A percentile compares a stretch with the other conserved stretches of the same genome.
phyloP scores from a whole-genome alignment of 92 coral and sea anemone genomes.

The Paragorgia papillata region DNA sequence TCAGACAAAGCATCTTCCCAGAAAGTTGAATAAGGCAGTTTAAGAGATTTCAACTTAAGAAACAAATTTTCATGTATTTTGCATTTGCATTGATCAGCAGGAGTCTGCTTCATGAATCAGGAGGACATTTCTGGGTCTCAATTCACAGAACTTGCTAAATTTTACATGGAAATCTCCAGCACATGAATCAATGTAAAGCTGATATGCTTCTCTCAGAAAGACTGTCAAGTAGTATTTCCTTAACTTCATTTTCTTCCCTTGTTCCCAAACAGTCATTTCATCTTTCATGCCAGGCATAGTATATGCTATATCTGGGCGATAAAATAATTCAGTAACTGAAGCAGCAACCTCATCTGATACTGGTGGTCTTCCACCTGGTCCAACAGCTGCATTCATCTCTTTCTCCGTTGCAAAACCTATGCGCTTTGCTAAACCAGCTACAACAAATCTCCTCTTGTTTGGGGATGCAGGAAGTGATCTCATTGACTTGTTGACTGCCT shows the following conservation, averaged over 20 bases:
- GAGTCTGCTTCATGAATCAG: conserved; percentile 50
- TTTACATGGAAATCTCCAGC: conserved; percentile 1
- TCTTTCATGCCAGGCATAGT: conserved; percentile 38
- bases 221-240: conserved; percentile 21
- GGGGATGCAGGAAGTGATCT: conserved; percentile 25
- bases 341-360: conserved; percentile 9
- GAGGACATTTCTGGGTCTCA: conserved; percentile 47
- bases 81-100: conserved; percentile 59
- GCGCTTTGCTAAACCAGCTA: conserved; percentile 29
- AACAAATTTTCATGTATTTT: conserved; percentile 50
- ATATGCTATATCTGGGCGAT: conserved; percentile 27
- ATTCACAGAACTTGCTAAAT: conserved; percentile 43
- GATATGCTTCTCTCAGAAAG: conserved; percentile 27
- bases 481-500: conserved; percentile 17
- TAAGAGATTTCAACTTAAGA: conserved; percentile 39
- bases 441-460: conserved; percentile 12
- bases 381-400: conserved; percentile 3
- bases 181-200: neutral
- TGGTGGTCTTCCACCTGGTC: conserved; percentile 22
- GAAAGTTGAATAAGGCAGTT: conserved; percentile 10
- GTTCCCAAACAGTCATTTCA: conserved; percentile 33
- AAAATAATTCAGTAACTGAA: conserved; percentile 8
- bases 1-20: conserved; percentile 43
- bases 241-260: conserved; percentile 26
- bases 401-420: conserved; percentile 3